phyloP scores from a whole-genome alignment of 2,888 invertebrate species.

The Lasioglossum villosulum region DNA sequence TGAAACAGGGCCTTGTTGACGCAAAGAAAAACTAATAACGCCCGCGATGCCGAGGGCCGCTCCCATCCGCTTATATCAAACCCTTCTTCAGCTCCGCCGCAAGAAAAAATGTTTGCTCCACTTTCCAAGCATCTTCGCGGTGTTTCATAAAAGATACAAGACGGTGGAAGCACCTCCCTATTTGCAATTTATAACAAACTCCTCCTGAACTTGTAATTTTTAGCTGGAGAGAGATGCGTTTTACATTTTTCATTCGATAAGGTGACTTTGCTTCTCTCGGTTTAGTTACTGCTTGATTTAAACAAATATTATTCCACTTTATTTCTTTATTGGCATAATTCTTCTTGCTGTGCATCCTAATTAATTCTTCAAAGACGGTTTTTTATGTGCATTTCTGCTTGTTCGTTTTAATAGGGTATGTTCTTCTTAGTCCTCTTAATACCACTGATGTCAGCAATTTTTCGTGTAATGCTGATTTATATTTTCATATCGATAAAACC shows the following conservation, averaged over 20 bases:
- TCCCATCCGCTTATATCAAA: neutral
- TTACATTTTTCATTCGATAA: neutral
- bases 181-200: neutral
- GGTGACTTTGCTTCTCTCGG: neutral
- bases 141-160: neutral
- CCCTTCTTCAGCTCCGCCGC: neutral
- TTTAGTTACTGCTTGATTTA: neutral
- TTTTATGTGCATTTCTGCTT: neutral
- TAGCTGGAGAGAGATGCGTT: neutral
- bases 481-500: neutral
- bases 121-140: neutral
- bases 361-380: neutral
- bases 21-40: neutral
- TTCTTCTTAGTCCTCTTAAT: neutral
- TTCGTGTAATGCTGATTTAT: no score
- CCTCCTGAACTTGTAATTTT: neutral
- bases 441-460: neutral
- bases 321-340: neutral
- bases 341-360: neutral
- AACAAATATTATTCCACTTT: neutral
- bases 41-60: neutral
- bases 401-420: neutral
- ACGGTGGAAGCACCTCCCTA: neutral
- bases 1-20: neutral
- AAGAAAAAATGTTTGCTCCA: neutral